Evolutionary conservation across 2,888 invertebrate species (phyloP), one percentile per base, ranked within the genome.

Genomic region (Drosophila formosana): DNA sequence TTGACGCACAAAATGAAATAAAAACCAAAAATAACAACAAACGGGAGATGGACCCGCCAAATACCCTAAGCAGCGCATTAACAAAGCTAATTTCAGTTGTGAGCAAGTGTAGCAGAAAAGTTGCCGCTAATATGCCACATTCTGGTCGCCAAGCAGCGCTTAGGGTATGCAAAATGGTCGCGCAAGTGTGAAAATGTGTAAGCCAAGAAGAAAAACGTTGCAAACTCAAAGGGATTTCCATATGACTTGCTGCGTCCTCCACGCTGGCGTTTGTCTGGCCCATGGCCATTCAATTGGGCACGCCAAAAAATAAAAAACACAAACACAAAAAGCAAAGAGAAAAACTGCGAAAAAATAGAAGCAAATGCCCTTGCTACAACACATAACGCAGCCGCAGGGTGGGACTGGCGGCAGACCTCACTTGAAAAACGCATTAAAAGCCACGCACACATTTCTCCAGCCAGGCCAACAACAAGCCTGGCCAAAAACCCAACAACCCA

Each of bases 211-310:
- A 51, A 73, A 67, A 66, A 56, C 60, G 61, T 37, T 65, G 60
- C 57, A 65, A 73, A 72, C 68, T 84, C 82, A 75, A 85, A 83
- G 76, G 78, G 78, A 86, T 86, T 86, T 86, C 83, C 85, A 85
- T 86, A 73, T 78, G 78, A 86, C 80, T 86, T 80, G 79, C 53
- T 65, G 9, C 50, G 50, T 46, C 34, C 53, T 47, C 45, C 58
- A 56, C 53, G 25, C 32, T 47, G 46, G 37, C 37, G 56, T 28
- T 37, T 63, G 49, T 52, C 67, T 70, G 74, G 66, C 76, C 80
- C 75, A 62, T 71, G 77, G 82, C 80, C 71, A 70, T 71, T 68
- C 67, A 61, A 64, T 47, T 47, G 65, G 58, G 28, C 56, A n/a
- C 61, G 51, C 49, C 46, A 57, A 50, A 57, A 46, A 56, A 9